Evolutionary conservation across 2,888 invertebrate species (phyloP), one percentile per base, ranked within the genome.

Genomic region (Leptopterna dolabrata): DNA sequence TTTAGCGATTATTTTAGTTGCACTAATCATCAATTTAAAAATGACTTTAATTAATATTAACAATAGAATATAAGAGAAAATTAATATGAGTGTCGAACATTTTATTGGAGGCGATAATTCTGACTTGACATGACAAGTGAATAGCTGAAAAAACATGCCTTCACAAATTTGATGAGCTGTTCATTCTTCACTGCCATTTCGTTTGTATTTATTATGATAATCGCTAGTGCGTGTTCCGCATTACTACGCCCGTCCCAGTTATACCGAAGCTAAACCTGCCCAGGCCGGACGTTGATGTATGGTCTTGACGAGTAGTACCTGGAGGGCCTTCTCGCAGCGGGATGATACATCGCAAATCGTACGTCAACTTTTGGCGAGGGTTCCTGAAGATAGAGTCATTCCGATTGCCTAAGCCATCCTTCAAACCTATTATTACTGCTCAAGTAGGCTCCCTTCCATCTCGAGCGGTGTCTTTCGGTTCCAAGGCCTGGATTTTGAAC

Each of bases 301-400:
- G 16, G 41, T 16, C 73, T 36, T 73, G 36, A 73, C 30, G 73
- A 73, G 73, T n/a, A n/a, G n/a, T 36, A 41, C 36, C 73, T 36
- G 19, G 36, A 73, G 73, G 73, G 29, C 63, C 63, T 63, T 24
- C 24, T 19, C 63, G 11, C 24, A 63, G 41, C 41, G 16, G 16
- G 36, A 36, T 73, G 73, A 36, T 73, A 16, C 16, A 73, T 73
- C 73, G 73, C 73, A 36, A 41, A 73, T 36, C 73, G 73, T 73
- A 30, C 30, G 73, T 73, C 41, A 36, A 73, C 30, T 30, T 30
- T 36, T 36, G 41, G 36, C 41, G 73, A 36, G 16, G 73, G 36
- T 41, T 73, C 36, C 19, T 14, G 73, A 7, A n/a, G 73, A 73
- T 73, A 16, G 41, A 73, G 73, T 73, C 73, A 73, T 73, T 73